Percentiles rank a stretch among this genome's conserved stretches.
These are phyloP conservation scores for Sander vitreus DNA, from an alignment of 2,113 vertebrate genomes.

Conservation along the genomic window DNA sequence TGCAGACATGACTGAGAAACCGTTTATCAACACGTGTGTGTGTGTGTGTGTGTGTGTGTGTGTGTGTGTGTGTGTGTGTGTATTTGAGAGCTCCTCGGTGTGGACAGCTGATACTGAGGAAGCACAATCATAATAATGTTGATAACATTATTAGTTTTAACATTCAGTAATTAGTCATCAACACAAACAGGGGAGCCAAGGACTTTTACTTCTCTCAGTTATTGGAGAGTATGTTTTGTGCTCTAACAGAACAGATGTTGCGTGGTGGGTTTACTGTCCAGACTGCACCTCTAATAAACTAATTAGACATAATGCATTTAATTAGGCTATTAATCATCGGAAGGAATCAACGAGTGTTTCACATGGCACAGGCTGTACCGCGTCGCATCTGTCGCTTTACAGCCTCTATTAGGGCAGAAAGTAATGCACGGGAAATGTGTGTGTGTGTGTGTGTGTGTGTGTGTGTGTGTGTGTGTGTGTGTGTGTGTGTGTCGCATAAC, in stretches of 20 bases:
- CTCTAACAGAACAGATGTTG: conserved; percentile 34
- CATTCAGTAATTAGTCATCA: background rate
- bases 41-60: background rate
- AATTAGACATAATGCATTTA: conserved; percentile 66
- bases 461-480: background rate
- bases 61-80: too few relatives aligned
- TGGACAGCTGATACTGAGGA: background rate
- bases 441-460: conserved; percentile 6
- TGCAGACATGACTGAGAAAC: background rate
- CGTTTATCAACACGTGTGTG: background rate
- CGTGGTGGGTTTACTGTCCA: conserved; percentile 26
- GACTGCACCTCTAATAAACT: conserved; percentile 46
- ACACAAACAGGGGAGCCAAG: background rate
- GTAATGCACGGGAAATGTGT: background rate
- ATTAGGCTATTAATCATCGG: conserved; percentile 70
- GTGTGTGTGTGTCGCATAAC: background rate
- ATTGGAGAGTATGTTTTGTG: conserved; percentile 9
- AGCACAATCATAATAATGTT: conserved; percentile 3
- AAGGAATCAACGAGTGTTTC: conserved; percentile 37
- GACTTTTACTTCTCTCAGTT: conserved; percentile 21
- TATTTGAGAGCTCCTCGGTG: background rate
- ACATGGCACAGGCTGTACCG: conserved; percentile 7
- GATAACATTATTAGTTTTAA: background rate
- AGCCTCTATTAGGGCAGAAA: conserved; percentile 14
- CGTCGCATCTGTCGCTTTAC: conserved; percentile 37